Percentiles rank a stretch among this genome's conserved stretches.
These are phyloP conservation scores for Hylaeus volcanicus DNA, from an alignment of 1,140 invertebrate species.

Conservation along the genomic window DNA sequence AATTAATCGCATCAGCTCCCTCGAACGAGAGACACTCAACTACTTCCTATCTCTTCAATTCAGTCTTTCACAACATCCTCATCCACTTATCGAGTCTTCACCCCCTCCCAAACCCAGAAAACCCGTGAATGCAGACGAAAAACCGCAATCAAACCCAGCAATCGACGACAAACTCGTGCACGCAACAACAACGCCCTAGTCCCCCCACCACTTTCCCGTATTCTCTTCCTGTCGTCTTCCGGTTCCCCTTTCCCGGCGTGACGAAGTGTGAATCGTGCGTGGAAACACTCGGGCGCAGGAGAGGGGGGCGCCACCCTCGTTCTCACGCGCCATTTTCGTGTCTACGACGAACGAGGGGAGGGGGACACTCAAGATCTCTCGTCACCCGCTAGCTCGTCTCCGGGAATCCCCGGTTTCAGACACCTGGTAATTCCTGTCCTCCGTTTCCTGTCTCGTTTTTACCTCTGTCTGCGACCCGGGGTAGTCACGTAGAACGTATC, in stretches of 20 bases:
- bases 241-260: neutral
- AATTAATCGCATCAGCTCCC: neutral
- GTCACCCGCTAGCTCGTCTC: neutral
- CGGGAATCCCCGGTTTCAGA: conserved; percentile 25
- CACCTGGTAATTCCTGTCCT: conserved; percentile 37
- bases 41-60: neutral
- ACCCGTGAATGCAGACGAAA: conserved; percentile 8
- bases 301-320: conserved; percentile 18
- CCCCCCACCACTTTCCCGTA: neutral
- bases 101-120: neutral
- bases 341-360: conserved; percentile 2
- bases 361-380: neutral
- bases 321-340: conserved; percentile 19
- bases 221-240: neutral
- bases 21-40: too few relatives aligned
- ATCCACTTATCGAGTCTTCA: neutral
- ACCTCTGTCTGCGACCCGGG: neutral
- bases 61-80: neutral
- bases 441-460: conserved; percentile 41
- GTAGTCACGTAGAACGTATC: conserved; percentile 10
- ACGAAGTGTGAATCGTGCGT: conserved; percentile 46
- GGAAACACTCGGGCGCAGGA: conserved; percentile 31
- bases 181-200: neutral
- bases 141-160: conserved; percentile 14
- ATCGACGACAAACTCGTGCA: conserved; percentile 18